Percentiles rank a stretch among this genome's conserved stretches.
Conservation (phyloP, 2,888 invertebrate species). For the Nesidiocoris tenuis region DNA sequence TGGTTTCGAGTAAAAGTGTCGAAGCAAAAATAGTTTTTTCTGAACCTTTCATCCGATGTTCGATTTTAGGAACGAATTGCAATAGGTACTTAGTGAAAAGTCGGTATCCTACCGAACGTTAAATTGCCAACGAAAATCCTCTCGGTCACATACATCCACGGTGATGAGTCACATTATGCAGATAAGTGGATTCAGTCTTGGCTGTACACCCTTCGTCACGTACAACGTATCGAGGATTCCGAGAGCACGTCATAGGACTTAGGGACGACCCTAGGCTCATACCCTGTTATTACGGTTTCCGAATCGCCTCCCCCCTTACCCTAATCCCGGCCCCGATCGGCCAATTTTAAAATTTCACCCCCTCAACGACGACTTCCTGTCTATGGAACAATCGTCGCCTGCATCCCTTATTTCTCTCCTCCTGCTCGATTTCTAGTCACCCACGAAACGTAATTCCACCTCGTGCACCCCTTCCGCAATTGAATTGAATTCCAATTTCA, state of each 20-base stretch:
- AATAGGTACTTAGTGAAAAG: too few species aligned
- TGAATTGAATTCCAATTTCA: conserved; percentile 40
- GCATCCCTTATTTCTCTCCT: not conserved
- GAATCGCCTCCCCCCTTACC: not conserved
- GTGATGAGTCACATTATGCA: not conserved
- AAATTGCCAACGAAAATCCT: not conserved
- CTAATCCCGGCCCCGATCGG: not conserved
- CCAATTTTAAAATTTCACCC: not conserved
- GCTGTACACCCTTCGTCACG: not conserved
- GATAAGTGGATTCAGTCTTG: not conserved
- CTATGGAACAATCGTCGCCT: not conserved
- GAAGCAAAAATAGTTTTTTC: too few species aligned
- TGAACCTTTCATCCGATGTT: too few species aligned
- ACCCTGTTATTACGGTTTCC: not conserved
- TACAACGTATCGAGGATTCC: not conserved
- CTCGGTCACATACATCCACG: not conserved
- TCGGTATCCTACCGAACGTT: not conserved
- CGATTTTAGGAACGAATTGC: too few species aligned
- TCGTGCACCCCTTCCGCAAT: conserved; percentile 34
- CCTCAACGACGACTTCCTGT: not conserved
- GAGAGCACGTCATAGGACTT: not conserved
- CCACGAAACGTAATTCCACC: not conserved
- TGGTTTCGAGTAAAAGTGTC: too few species aligned
- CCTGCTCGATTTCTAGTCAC: not conserved
- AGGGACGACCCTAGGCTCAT: not conserved